Conservation (phyloP, 2,888 invertebrate genomes). For the Tricholauxania praeusta region DNA sequence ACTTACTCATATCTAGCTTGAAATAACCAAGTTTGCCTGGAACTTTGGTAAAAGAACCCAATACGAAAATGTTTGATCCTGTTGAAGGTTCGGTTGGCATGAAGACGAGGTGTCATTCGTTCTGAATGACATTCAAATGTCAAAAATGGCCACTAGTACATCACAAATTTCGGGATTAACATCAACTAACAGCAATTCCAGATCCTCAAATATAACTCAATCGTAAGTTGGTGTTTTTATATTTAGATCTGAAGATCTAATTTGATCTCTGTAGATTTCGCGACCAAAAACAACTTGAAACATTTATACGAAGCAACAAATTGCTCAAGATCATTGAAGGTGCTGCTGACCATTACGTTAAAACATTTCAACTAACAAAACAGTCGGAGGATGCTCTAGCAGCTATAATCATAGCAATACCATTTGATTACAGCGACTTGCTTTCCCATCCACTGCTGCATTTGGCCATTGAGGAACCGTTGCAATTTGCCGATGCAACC, state of each 20-base stretch:
- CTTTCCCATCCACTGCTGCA: constrained; percentile 53
- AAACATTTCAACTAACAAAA: constrained; percentile 48
- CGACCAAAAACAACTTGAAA: constrained; percentile 57
- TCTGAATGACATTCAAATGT: not conserved
- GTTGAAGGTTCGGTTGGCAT: too few species aligned
- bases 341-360: constrained; percentile 49
- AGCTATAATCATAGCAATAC: constrained; percentile 54
- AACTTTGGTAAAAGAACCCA: too few species aligned
- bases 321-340: constrained; percentile 55
- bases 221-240: constrained; percentile 41
- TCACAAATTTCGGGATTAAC: constrained; percentile 5
- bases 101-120: too few species aligned
- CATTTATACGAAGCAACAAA: constrained; percentile 53
- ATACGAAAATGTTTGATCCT: too few species aligned
- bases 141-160: not conserved
- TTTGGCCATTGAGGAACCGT: constrained; percentile 57
- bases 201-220: constrained; percentile 38
- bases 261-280: constrained; percentile 53
- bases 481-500: constrained; percentile 57
- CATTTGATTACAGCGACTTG: constrained; percentile 56
- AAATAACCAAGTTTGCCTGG: too few species aligned
- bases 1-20: too few species aligned
- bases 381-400: constrained; percentile 58
- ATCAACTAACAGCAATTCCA: not conserved
- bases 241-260: not conserved